A percentile compares a stretch with the other conserved stretches of the same genome.
These are phyloP conservation scores for Protobothrops flavoviridis DNA, from an alignment of 2,113 vertebrate species.

Conservation along the genomic window DNA sequence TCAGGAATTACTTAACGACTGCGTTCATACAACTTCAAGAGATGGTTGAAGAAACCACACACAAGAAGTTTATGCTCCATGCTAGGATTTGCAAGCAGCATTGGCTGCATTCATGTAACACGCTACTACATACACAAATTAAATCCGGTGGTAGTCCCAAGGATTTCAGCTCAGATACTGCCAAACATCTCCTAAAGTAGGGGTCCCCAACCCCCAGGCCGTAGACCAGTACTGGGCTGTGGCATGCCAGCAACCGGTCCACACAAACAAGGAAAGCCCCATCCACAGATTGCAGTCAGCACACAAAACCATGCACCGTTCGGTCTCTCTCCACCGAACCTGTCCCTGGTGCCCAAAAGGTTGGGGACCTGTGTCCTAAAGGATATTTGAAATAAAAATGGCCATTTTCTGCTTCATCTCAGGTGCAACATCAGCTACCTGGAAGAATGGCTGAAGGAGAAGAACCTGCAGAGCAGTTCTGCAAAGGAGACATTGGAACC, in stretches of 20 bases:
- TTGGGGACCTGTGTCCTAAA: background rate
- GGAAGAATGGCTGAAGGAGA: slow-evolving; percentile 97
- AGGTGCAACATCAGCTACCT: slow-evolving; percentile 98
- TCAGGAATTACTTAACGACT: no score
- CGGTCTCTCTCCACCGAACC: no score
- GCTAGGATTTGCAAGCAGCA: no score
- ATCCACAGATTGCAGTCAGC: background rate
- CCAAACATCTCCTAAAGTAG: background rate
- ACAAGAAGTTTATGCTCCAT: background rate
- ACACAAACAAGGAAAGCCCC: background rate
- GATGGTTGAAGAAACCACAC: background rate
- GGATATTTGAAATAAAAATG: background rate
- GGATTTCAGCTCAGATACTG: no score
- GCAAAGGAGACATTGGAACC: slow-evolving; percentile 89
- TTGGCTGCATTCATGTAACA: no score
- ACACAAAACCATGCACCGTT: background rate
- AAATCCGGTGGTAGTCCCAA: no score
- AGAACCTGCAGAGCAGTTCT: slow-evolving; percentile 80
- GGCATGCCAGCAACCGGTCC: background rate
- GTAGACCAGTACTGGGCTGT: no score
- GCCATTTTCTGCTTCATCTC: slow-evolving; percentile 2
- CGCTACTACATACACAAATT: no score
- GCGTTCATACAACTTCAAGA: no score
- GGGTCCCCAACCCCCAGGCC: no score
- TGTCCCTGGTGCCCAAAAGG: background rate